Evolutionary conservation across 2,113 vertebrate genomes (phyloP).

Genomic region (Pollachius pollachius): DNA sequence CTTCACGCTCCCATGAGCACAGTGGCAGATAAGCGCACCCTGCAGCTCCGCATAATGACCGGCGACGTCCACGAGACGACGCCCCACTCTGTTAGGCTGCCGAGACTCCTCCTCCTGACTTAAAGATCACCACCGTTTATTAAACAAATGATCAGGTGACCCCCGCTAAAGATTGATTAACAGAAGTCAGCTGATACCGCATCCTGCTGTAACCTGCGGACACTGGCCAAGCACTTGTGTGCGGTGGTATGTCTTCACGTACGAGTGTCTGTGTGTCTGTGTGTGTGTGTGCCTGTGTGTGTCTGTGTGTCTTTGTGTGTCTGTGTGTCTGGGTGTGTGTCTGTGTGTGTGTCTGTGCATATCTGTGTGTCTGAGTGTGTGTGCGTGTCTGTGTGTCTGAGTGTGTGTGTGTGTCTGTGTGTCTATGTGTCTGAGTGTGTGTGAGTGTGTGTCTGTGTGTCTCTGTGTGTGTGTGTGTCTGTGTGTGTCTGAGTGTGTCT

Average conservation of each 20-base stretch:
- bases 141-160: slow-evolving; percentile 5
- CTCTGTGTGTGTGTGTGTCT: too few relatives aligned
- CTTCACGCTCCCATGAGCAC: slow-evolving; percentile 82
- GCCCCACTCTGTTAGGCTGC: slow-evolving; percentile 16
- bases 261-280: slow-evolving; percentile 3
- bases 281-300: not conserved
- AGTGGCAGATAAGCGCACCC: slow-evolving; percentile 84
- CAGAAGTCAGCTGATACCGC: not conserved
- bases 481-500: too few relatives aligned
- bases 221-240: not conserved
- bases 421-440: too few relatives aligned
- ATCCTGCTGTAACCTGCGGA: slow-evolving; percentile 14
- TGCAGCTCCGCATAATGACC: slow-evolving; percentile 81
- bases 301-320: too few relatives aligned
- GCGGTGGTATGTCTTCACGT: not conserved
- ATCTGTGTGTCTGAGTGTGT: too few relatives aligned
- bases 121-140: not conserved
- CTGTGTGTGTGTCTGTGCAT: too few relatives aligned
- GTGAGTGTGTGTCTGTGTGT: too few relatives aligned
- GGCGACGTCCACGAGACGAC: slow-evolving; percentile 70
- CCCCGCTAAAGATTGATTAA: slow-evolving; percentile 17
- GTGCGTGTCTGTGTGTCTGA: too few relatives aligned
- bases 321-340: too few relatives aligned
- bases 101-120: slow-evolving; percentile 16
- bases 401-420: not conserved